Base-by-base conservation (phyloP, 2,113 vertebrate genomes). In the Pollachius pollachius region DNA sequence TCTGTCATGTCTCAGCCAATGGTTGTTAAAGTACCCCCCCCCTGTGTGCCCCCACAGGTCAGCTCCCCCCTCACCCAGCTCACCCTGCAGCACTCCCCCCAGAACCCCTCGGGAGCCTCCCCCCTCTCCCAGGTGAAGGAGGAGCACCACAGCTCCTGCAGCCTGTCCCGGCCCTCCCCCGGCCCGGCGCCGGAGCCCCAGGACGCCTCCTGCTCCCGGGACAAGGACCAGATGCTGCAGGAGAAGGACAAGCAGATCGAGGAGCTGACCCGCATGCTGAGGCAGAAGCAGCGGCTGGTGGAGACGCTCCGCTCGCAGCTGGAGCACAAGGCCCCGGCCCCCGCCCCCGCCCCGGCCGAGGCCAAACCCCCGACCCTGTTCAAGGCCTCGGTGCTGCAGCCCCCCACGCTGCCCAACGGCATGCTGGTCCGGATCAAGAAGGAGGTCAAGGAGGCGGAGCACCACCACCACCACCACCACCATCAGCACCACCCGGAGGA, bases 171-270 rank as follows among this genome's bases (percentile, higher is more conserved):
- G 37, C 37, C 37, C 37, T 8, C 21, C 0, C 65, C 65, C 61
- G 16, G 52, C 57, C 57, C 11, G 60, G 23, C 62, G 15, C 61
- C 54, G 6, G 87, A 91, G 62, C 17, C 54, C 12, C 30, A 84
- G 15, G 2, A 61, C 41, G 8, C 41, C 41, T 1, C 37, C 37
- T 1, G 11, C 17, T 71, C 83, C 11, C 75, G 90, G 9, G 93
- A 97, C 90, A 98, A 98, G 87, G 96, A 98, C 89, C 95, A 95
- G 90, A 98, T 98, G 97, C 92, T 98, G 64, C 96, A 96, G 82
- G 96, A 98, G 83, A 98, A 98, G 84, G 97, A 98, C 89, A 97
- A 95, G 84, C 96, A 97, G 84, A 98, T 98, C 0, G 93, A 98
- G 86, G 96, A 97, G 75, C 85, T 98, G 80, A 98, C 97, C 0